Conservation (phyloP, 2,113 vertebrate genomes). For the Mus pahari region DNA sequence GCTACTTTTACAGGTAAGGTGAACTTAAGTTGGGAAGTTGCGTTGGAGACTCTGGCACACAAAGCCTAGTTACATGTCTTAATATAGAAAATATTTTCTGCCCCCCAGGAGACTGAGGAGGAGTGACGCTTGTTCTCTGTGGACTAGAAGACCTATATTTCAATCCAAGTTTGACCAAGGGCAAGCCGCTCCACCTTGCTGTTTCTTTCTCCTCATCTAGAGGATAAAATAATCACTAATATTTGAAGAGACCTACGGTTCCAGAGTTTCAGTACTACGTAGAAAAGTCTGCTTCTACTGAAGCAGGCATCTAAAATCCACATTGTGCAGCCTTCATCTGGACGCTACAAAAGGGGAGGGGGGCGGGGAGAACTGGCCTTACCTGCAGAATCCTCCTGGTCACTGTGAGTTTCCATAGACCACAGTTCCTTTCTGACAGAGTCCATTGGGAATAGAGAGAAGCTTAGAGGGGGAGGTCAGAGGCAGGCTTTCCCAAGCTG, state of each 20-base stretch:
- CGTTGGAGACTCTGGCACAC: background rate
- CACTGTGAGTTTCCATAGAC: background rate
- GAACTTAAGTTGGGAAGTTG: background rate
- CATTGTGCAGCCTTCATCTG: background rate
- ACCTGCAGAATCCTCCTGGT: background rate
- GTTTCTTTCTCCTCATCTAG: constrained; percentile 9
- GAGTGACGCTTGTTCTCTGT: background rate
- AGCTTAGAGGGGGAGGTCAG: background rate
- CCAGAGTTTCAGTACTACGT: background rate
- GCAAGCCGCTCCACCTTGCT: constrained; percentile 26
- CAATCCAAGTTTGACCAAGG: background rate
- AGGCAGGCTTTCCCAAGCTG: background rate
- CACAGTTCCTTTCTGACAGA: background rate
- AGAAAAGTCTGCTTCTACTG: constrained; percentile 45
- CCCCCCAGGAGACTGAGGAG: background rate
- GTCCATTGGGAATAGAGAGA: background rate
- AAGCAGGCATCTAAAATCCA: constrained; percentile 47
- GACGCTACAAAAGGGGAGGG: background rate
- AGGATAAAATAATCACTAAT: constrained; percentile 41
- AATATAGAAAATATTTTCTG: background rate
- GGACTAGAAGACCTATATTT: constrained; percentile 27
- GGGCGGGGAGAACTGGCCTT: background rate
- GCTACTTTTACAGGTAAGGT: background rate
- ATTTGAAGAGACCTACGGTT: constrained; percentile 37
- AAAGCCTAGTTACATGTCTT: background rate